Percentiles rank a stretch among this genome's conserved stretches.
Conservation (phyloP, 2,888 invertebrate genomes). For the Melanophora roralis region DNA sequence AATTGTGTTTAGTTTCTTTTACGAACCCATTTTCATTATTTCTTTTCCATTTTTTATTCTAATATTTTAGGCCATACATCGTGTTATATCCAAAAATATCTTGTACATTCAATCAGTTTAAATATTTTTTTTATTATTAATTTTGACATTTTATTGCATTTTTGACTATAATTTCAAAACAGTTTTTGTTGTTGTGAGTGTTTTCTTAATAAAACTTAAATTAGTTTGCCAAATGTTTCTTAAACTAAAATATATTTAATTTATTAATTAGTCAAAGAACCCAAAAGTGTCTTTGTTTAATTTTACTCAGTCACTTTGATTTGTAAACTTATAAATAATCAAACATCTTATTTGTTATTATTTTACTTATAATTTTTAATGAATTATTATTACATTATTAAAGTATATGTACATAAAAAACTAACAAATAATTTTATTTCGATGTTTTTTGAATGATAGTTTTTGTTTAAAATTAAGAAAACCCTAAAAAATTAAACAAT, state of each 20-base stretch:
- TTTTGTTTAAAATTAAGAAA: too few species aligned
- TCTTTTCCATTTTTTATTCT: slow-evolving; percentile 19
- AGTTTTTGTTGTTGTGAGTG: not conserved
- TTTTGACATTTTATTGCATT: slow-evolving; percentile 40
- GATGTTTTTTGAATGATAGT: slow-evolving; percentile 47
- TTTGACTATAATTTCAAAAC: slow-evolving; percentile 54
- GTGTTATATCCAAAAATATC: slow-evolving; percentile 59
- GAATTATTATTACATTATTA: slow-evolving; percentile 29
- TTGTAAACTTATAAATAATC: slow-evolving; percentile 50
- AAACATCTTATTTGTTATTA: slow-evolving; percentile 27
- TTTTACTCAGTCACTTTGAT: slow-evolving; percentile 58
- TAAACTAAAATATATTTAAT: slow-evolving; percentile 21
- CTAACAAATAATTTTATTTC: slow-evolving; percentile 56
- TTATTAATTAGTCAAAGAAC: slow-evolving; percentile 48
- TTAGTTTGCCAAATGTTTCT: slow-evolving; percentile 55
- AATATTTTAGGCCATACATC: slow-evolving; percentile 46
- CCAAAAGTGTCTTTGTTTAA: slow-evolving; percentile 34
- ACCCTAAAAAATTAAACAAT: too few species aligned
- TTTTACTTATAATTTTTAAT: not conserved
- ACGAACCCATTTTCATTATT: slow-evolving; percentile 28
- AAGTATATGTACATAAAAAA: slow-evolving; percentile 45
- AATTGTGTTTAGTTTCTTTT: slow-evolving; percentile 41
- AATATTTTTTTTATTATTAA: slow-evolving; percentile 12
- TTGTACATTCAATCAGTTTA: slow-evolving; percentile 32
- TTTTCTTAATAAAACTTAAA: slow-evolving; percentile 48